These are phyloP conservation scores for Panthera leo DNA, from an alignment of 2,113 vertebrate genomes.

Conservation along the genomic window DNA sequence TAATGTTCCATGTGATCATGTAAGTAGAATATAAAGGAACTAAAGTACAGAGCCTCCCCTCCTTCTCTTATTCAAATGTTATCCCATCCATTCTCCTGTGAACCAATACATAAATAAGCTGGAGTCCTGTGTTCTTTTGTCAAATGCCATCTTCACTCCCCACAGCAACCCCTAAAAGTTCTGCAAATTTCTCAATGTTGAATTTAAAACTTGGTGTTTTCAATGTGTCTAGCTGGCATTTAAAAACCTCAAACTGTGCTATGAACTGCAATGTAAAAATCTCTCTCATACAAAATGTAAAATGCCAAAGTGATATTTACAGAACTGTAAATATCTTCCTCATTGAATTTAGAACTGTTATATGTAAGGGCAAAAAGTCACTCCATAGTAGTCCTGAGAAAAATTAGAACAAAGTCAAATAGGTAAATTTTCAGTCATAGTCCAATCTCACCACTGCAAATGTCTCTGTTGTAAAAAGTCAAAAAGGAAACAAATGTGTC, in stretches of 20 bases:
- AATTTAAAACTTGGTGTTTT: constrained; percentile 58
- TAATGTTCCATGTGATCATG: not conserved
- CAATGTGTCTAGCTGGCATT: constrained; percentile 69
- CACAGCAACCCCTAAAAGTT: constrained; percentile 14
- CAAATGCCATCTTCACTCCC: constrained; percentile 20
- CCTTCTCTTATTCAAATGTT: not conserved
- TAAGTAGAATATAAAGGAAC: not conserved
- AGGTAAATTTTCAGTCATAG: not conserved
- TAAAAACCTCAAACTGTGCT: constrained; percentile 59
- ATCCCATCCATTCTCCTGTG: not conserved
- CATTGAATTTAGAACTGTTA: constrained; percentile 62
- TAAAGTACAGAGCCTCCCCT: not conserved
- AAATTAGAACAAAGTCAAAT: constrained; percentile 50
- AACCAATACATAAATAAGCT: not conserved
- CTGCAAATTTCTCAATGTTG: constrained; percentile 38
- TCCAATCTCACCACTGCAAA: not conserved
- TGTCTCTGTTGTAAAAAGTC: not conserved
- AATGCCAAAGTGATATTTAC: constrained; percentile 76
- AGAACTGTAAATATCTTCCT: constrained; percentile 69
- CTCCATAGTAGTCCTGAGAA: not conserved
- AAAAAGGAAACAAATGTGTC: not conserved
- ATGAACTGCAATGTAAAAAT: constrained; percentile 59
- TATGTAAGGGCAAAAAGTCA: constrained; percentile 62
- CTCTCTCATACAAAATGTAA: constrained; percentile 66
- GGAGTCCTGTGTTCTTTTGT: not conserved